phyloP scores from a whole-genome alignment of 1,140 invertebrate species.

The Hirudo medicinalis region DNA sequence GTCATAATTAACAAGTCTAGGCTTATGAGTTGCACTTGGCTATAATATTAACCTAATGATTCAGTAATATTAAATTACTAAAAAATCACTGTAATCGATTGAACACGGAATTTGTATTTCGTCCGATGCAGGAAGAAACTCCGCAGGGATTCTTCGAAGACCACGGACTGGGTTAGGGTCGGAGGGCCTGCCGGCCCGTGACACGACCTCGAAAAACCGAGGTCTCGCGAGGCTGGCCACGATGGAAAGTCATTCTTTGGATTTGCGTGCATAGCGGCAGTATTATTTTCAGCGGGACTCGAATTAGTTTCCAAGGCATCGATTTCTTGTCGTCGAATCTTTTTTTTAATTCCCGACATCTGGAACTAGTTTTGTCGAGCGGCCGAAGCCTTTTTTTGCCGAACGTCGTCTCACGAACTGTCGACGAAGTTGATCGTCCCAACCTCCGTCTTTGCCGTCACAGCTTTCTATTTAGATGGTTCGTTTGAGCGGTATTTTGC shows the following conservation, averaged over 20 bases:
- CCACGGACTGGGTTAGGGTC: constrained; percentile 75
- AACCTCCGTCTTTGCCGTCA: too few relatives aligned
- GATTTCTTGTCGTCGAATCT: background rate
- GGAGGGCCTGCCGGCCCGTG: constrained; percentile 32
- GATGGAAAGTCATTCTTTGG: background rate
- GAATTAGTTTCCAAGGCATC: background rate
- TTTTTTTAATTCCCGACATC: too few relatives aligned
- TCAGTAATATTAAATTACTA: too few relatives aligned
- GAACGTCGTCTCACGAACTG: too few relatives aligned
- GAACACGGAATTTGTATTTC: constrained; percentile 18
- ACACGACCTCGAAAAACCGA: background rate
- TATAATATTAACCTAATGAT: too few relatives aligned
- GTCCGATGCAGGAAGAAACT: constrained; percentile 70
- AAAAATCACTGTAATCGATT: background rate
- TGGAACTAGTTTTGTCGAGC: too few relatives aligned
- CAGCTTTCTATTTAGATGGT: too few relatives aligned
- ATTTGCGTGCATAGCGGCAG: background rate
- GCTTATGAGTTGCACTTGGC: too few relatives aligned
- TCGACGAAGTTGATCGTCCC: too few relatives aligned
- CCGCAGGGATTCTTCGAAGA: constrained; percentile 97
- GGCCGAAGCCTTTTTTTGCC: too few relatives aligned
- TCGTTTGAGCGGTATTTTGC: too few relatives aligned
- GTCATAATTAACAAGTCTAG: background rate
- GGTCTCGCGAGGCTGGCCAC: background rate
- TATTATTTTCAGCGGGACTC: background rate